Evolutionary conservation across 2,113 vertebrate species (phyloP), one percentile per base, ranked within the genome.

Genomic region (Cryptotis parvus): DNA sequence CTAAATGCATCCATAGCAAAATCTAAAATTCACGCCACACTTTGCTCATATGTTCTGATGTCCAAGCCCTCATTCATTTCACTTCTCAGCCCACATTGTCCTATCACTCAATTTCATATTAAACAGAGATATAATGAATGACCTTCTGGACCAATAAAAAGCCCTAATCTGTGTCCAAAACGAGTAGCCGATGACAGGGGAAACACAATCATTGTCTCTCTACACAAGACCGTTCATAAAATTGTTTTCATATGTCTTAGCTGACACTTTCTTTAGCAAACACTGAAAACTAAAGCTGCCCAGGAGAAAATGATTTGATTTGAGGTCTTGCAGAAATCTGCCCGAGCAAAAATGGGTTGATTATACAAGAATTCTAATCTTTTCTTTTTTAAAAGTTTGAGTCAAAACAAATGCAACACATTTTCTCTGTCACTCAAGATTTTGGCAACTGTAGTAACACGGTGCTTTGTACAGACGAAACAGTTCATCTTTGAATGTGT

Each of bases 71-170:
- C 63, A 43, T 1, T n/a, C 37, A 27, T 87, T 1, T n/a, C 37
- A 27, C 84, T 52, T 33, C 26, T 90, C 76, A 63, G 12, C 9
- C n/a, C 33, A 33, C 29, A 20, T 1, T n/a, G 31, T 45, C 27
- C 52, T 76, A 16, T 16, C 24, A 3, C 74, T 9, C 18, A 86
- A 52, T 14, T 16, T 76, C 72, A 35, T 55, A 61, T 45, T 6
- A 82, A 18, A 77, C 26, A 94, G 68, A 72, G 4, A 65, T 24
- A 73, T 3, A 11, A 1, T 73, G 29, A 68, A 65, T n/a, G n/a
- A n/a, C n/a, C 39, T 80, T 74, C 43, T 80, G 10, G 41, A 72
- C 63, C 58, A 82, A 43, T 81, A 78, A 84, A 82, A 88, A 88
- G 43, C 15, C 35, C 69, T 31, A 89, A 77, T 24, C 75, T 35